Base-by-base conservation (phyloP, 2,113 vertebrate genomes). In the Thryonomys swinderianus region DNA sequence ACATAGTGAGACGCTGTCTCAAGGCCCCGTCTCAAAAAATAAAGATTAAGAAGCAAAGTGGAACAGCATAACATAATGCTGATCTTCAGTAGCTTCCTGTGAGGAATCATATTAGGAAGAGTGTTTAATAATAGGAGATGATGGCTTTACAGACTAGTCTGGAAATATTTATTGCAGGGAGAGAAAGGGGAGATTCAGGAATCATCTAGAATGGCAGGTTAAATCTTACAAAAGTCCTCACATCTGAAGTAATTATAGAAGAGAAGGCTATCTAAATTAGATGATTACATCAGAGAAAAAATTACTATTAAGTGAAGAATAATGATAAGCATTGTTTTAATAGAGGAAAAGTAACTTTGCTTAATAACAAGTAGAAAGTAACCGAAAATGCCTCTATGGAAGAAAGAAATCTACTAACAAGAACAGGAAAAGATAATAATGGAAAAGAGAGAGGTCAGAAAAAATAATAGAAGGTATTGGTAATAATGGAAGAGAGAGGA, bases 311-410 rank as follows among this genome's bases (percentile, higher is more conserved):
- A n/a, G 17, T 62, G 42, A 84, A n/a, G 67, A 93, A 17, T 10
- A 78, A 16, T 40, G 45, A 45, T 25, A 84, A 69, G 30, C 64
- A 40, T 80, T 76, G n/a, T 84, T 93, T 83, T 74, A 88, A 62
- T 90, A 51, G 53, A 83, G 89, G 74, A 86, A 88, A 95, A 88
- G 5, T 71, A 59, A 21, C 61, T 5, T 62, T 94, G 61, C 59
- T 90, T 94, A 53, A 89, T 95, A 93, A 67, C 37, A 93, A 85
- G 16, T 81, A 18, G 32, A 74, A 93, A 96, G 53, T 69, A 93
- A 85, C 61, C 78, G 57, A 84, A 95, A 85, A 37, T 27, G 62
- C 40, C 85, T 88, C 59, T 61, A 27, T 89, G 62, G 55, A 53
- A 91, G 64, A 94, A 80, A 95, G 27, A 51, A 4, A 32, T 37